Base-by-base conservation (phyloP, 1,140 invertebrate species). In the Belonocnema kinseyi region DNA sequence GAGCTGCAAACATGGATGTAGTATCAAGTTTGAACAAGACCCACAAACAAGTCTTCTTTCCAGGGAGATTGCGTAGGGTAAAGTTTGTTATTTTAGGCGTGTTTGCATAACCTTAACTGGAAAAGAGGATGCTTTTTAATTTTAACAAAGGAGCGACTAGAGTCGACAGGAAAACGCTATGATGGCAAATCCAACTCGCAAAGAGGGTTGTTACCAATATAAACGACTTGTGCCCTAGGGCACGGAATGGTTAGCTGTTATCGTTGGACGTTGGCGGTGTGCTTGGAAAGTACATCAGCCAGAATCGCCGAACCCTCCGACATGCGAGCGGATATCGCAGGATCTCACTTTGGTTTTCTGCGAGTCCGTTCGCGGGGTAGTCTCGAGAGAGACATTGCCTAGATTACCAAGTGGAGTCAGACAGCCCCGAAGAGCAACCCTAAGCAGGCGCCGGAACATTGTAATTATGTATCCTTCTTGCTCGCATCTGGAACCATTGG, bases 381-480 rank as follows among this genome's bases (percentile, higher is more conserved):
- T 81, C 81, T 80, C 80, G 7, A 26, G 82, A 78, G 82, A 78
- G 61, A 70, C 73, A 75, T 82, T 81, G 80, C 78, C 79, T 80
- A 78, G 82, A 83, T 85, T 84, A 82, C 79, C 77, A 70, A 82
- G 80, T 76, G 53, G 75, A 76, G 72, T 74, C 61, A 75, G 82
- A 73, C 74, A 50, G 77, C 40, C 77, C 71, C 73, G 58, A 75
- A 73, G 53, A 73, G 75, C 50, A 77, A 79, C 78, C 80, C 80
- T 75, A 74, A 82, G 73, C 78, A 77, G 76, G 74, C 75, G 76
- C 61, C 77, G 76, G 85, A 77, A 83, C 82, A 83, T 81, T 77
- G 80, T 82, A 86, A 86, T 85, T 86, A 86, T 80, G 82, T 74
- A 79, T 77, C 80, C 80, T 80, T 54, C 79, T 78, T 79, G 78